Evolutionary conservation across 2,888 invertebrate genomes (phyloP), one percentile per base, ranked within the genome.

Genomic region (Allophyes oxyacanthae): DNA sequence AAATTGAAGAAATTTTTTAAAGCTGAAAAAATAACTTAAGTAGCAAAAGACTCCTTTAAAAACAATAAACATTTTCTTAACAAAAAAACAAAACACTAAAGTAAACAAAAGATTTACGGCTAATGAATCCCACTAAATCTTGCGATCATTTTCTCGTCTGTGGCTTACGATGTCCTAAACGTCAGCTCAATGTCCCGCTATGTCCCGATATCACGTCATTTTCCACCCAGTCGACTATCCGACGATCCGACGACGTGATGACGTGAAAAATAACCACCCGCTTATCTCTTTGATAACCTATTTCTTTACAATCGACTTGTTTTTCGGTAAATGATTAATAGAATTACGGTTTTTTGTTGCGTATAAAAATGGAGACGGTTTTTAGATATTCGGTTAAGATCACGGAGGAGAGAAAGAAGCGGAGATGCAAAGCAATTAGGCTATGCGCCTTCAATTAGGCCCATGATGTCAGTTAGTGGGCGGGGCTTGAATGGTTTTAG

Each of bases 241-340:
- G 59, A 60, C 58, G 59, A 58, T 49, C 44, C 44, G 25, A 37
- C 54, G 34, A 28, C 44, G 70, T 68, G 71, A 43, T 57, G 68
- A 57, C 54, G 67, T 71, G 73, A 74, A 73, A 74, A 74, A 74
- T 73, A 65, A 57, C 58, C 55, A 32, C 13, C 48, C 62, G n/a
- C n/a, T 74, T 74, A 74, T 74, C 73, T 74, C 10, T 11, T n/a
- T 38, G 54, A 64, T 72, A 72, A 72, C 59, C n/a, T 73, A 67
- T 67, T 64, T 55, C 52, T 73, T 73, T 64, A 55, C 63, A 57
- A 64, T 59, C 45, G 70, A 73, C 48, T 73, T 73, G 73, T 69
- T 72, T 73, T 64, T 67, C 55, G 58, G 41, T 59, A 65, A 69
- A 72, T 72, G 72, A 72, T 72, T 72, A 72, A 67, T 67, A 49